Evolutionary conservation across 2,888 invertebrate genomes (phyloP), one percentile per base, ranked within the genome.

Genomic region (Chloroclystis v-ata): DNA sequence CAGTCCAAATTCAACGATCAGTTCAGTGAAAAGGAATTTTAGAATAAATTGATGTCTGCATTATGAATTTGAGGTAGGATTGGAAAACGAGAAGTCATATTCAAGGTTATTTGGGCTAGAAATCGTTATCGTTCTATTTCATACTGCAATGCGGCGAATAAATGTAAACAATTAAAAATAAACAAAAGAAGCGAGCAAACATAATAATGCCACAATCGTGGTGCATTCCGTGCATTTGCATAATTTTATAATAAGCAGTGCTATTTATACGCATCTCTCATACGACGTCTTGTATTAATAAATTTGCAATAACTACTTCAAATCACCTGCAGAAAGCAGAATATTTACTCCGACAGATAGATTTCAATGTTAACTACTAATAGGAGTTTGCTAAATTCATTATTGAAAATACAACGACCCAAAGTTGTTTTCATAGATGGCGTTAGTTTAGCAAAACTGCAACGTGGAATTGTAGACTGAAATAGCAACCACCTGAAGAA

Each of bases 171-270:
- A 59, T 48, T 57, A 43, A 61, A 68, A 69, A 67, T 65, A 69
- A 71, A 74, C 54, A 70, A 65, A 78, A 73, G 60, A 82, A 86
- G 83, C 83, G 65, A 70, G 79, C 79, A 82, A 84, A 84, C 72
- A 67, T 73, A 74, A 69, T 67, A 39, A 67, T 67, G 50, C 69
- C 70, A 76, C 69, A 75, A 69, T 70, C 66, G 57, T 47, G 53
- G 71, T 82, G 85, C 85, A 78, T 65, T 74, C 60, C 85, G 85
- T 87, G 86, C 86, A 81, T 61, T 56, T 63, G 71, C 72, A 75
- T 76, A 75, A 71, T 76, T 74, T 71, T 76, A 75, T 76, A 77
- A 73, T 69, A 86, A 84, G 86, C 86, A 80, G 85, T 86, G 86
- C 85, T 78, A 74, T 77, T 38, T 33, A 69, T 75, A 80, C 71